Base-by-base conservation (phyloP, 2,888 invertebrate genomes). In the Sphecodes monilicornis region DNA sequence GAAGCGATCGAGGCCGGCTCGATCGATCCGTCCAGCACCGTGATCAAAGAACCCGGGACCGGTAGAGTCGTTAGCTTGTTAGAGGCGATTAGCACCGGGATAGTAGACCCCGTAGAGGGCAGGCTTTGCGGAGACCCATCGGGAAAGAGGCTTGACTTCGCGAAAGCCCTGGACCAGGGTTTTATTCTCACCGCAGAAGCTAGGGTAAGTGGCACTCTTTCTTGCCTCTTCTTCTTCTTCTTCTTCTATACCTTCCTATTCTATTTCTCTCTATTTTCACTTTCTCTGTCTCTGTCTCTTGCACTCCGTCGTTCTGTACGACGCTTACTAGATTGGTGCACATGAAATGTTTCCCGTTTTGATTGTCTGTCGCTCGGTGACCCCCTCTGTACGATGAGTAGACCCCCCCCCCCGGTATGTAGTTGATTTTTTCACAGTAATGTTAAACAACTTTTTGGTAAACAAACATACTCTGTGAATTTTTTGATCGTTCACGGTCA, bases 121-220 rank as follows among this genome's bases (percentile, higher is more conserved):
- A 97, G 96, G 95, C 96, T 98, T 91, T 94, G 95, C 91, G 95
- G 96, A 84, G 94, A 96, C 87, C 95, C 96, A 93, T 95, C 95
- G 86, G 96, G 96, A 94, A 96, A 96, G 92, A 96, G 95, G 94
- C 93, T 95, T 88, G 98, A 98, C 96, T 97, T 98, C 95, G 96
- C 97, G 93, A 98, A 98, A 96, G 98, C 98, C 94, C 96, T 97
- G 95, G 97, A 98, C 95, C 97, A 97, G 96, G 98, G 98, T 93
- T 97, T 97, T 95, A 97, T 98, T 93, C 96, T 98, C 96, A 97
- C 98, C 95, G 98, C 98, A 95, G 98, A 98, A 96, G 97, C 98
- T 95, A 97, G 98, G 98, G 98, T 98, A 96, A 98, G 98, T 97
- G 90, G 92, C 80, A 78, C 85, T 90, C 85, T 87, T 74, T 84